Evolutionary conservation across 2,113 vertebrate species (phyloP), one percentile per base, ranked within the genome.

Genomic region (Garra rufa): DNA sequence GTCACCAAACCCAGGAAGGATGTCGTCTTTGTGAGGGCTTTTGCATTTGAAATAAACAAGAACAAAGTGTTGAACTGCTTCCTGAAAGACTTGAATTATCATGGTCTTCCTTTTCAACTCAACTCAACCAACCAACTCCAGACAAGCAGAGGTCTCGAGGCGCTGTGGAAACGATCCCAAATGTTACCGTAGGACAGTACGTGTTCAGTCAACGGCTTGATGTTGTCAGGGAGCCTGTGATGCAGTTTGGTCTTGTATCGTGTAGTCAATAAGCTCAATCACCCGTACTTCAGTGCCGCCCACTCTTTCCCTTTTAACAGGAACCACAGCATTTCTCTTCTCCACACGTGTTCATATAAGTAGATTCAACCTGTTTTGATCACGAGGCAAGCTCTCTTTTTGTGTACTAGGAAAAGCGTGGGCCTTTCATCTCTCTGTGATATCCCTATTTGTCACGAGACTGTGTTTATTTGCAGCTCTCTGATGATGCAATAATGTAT

Each of bases 401-500:
- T 93, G 88, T 93, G 94, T 80, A 92, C 90, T 91, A 92, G 57
- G 52, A 91, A 90, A 92, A 92, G 88, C 92, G 76, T 73, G 71
- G 83, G 89, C 89, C 83, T 90, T 92, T 94, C 89, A 88, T 92
- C 85, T 88, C 65, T 82, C 78, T 85, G 85, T 91, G 81, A 87
- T 85, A 91, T 88, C 91, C 93, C 94, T 88, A 89, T 94, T 93
- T 93, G 90, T 92, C 94, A 93, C 6, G 30, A 94, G 93, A 94
- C 95, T 95, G 92, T 94, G 94, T 92, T 93, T 89, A 34, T 71
- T 89, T 94, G 95, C 94, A 94, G 95, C 92, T 95, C 92, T 90
- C 91, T 93, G 91, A 95, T 94, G 95, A 96, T 95, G 96, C 96
- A 97, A 97, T 97, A 97, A 97, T 97, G 96, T 97, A 97, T 94